Conservation (phyloP, 2,888 invertebrate genomes). For the Eilema depressum region DNA sequence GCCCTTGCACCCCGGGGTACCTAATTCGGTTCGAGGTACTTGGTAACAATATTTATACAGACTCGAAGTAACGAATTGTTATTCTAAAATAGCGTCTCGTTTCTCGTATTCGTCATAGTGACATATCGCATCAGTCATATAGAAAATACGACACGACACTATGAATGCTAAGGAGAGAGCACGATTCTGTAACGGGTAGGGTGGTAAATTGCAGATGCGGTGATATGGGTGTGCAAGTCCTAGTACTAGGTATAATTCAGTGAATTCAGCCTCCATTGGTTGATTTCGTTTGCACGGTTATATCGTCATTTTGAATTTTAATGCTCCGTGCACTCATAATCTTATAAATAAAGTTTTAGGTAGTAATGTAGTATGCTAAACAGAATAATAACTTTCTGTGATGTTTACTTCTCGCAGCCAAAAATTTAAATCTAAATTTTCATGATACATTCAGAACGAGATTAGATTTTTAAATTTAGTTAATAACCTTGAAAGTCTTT, state of each 20-base stretch:
- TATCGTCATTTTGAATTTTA: not conserved
- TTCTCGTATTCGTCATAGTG: not conserved
- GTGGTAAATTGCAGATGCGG: not conserved
- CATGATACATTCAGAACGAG: not conserved
- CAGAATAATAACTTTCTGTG: too few relatives aligned
- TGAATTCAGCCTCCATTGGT: not conserved
- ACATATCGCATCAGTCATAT: constrained; percentile 1
- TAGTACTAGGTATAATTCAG: not conserved
- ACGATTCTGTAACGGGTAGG: not conserved
- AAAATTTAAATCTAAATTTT: not conserved
- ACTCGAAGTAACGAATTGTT: not conserved
- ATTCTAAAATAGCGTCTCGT: constrained; percentile 2
- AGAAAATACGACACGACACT: not conserved
- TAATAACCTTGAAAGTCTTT: too few relatives aligned
- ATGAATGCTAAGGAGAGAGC: not conserved
- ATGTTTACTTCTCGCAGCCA: too few relatives aligned
- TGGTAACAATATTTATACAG: not conserved
- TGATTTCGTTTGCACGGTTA: not conserved
- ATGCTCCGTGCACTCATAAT: not conserved
- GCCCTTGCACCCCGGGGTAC: too few relatives aligned
- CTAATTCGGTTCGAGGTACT: too few relatives aligned
- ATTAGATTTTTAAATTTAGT: too few relatives aligned
- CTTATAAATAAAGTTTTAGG: too few relatives aligned
- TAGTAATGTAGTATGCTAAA: too few relatives aligned
- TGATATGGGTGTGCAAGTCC: not conserved